A percentile compares a stretch with the other conserved stretches of the same genome.
Conservation (phyloP, 2,113 vertebrate genomes). For the Hypomesus transpacificus region DNA sequence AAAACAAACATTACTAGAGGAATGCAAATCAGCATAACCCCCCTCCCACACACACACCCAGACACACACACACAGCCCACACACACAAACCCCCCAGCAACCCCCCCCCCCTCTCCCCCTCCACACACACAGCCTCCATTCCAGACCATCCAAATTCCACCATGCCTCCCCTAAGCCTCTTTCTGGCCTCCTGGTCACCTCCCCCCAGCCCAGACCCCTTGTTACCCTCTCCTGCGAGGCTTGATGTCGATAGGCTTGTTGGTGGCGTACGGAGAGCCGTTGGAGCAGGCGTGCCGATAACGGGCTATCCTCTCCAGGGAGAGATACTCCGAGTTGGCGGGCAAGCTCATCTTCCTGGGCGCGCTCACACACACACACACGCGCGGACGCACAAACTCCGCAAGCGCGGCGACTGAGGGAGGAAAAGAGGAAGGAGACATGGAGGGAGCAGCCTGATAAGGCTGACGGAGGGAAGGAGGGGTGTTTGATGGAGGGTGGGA, state of each 20-base stretch:
- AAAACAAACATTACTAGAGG: not conserved
- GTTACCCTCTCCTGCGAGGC: conserved; percentile 84
- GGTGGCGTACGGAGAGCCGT: conserved; percentile 84
- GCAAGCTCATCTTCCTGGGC: conserved; percentile 82
- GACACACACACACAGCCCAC: too few species aligned
- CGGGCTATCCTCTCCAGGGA: conserved; percentile 82
- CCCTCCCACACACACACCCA: not conserved
- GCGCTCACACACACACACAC: conserved; percentile 6
- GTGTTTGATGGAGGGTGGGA: not conserved
- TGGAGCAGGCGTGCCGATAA: conserved; percentile 80
- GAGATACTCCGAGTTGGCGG: conserved; percentile 79
- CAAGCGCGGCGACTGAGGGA: not conserved
- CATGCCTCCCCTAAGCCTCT: not conserved
- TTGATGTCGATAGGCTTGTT: conserved; percentile 98
- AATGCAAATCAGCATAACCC: not conserved
- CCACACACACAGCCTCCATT: not conserved
- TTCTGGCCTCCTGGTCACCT: not conserved
- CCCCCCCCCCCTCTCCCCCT: too few species aligned
- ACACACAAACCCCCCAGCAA: too few species aligned
- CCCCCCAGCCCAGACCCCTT: conserved; percentile 20
- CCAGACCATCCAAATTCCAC: not conserved
- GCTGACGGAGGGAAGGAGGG: not conserved
- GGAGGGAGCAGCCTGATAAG: not conserved
- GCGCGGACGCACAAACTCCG: not conserved
- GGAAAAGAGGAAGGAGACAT: conserved; percentile 4